phyloP scores from a whole-genome alignment of 2,797 vertebrate genomes.

The Sebastes baramenuke region DNA sequence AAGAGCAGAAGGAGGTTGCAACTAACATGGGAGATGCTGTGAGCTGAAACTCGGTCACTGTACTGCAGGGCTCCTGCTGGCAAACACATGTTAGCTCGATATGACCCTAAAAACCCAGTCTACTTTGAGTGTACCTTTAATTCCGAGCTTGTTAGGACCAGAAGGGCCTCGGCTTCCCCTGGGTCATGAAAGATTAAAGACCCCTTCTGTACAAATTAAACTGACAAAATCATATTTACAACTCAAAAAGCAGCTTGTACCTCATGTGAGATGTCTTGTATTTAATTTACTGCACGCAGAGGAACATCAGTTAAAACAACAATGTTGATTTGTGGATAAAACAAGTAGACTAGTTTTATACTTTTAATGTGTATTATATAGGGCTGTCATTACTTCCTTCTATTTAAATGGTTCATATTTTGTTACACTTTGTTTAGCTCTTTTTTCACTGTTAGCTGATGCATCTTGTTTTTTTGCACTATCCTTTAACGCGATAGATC shows the following conservation, averaged over 20 bases:
- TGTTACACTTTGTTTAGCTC: too few species aligned
- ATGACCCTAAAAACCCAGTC: conserved; percentile 50
- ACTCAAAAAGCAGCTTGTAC: conserved; percentile 47
- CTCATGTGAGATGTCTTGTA: not conserved
- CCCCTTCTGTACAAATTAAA: conserved; percentile 55
- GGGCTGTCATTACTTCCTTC: too few species aligned
- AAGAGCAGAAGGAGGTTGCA: not conserved
- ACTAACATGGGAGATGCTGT: not conserved
- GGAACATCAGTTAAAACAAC: not conserved
- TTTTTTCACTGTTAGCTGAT: too few species aligned
- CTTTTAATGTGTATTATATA: not conserved
- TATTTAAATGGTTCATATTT: too few species aligned
- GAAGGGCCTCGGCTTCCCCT: conserved; percentile 46
- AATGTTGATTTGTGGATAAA: not conserved
- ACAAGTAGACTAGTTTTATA: not conserved
- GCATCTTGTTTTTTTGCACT: too few species aligned
- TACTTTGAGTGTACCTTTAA: conserved; percentile 65
- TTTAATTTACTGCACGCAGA: conserved; percentile 8
- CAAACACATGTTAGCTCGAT: conserved; percentile 38
- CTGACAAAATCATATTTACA: conserved; percentile 55
- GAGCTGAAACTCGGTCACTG: conserved; percentile 36
- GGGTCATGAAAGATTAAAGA: conserved; percentile 74
- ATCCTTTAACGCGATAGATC: too few species aligned
- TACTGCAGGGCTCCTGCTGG: conserved; percentile 35
- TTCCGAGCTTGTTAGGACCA: conserved; percentile 54